These are phyloP conservation scores for Eubasilissa regina DNA, from an alignment of 1,140 invertebrate genomes.

Conservation along the genomic window DNA sequence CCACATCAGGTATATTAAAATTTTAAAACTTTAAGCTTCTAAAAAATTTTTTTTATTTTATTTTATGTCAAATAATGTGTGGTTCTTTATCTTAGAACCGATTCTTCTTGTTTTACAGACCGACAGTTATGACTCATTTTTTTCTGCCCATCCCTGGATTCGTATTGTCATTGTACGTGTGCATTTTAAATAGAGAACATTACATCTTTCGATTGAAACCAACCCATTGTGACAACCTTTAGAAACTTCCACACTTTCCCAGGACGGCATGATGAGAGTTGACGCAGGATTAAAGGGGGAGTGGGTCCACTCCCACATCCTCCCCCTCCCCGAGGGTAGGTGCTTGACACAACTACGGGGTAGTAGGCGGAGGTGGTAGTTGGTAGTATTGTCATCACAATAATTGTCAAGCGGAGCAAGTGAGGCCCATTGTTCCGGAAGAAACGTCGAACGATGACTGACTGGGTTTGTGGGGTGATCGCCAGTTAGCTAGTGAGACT, in stretches of 20 bases:
- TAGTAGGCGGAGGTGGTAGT: background rate
- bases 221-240: conserved; percentile 19
- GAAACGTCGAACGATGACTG: conserved; percentile 19
- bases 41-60: too few relatives aligned
- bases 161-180: too few relatives aligned
- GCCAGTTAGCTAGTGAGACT: conserved; percentile 10
- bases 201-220: background rate
- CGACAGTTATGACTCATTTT: background rate
- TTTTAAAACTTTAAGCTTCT: too few relatives aligned
- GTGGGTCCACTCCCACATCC: conserved; percentile 31
- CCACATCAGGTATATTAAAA: too few relatives aligned
- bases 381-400: conserved; percentile 46
- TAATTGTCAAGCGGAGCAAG: conserved; percentile 57
- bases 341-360: too few relatives aligned
- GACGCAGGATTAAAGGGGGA: conserved; percentile 57
- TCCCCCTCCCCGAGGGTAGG: too few relatives aligned
- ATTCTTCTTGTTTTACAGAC: background rate
- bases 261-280: conserved; percentile 50
- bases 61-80: too few relatives aligned
- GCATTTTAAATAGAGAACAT: background rate
- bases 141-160: background rate
- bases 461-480: background rate
- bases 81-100: background rate
- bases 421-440: conserved; percentile 52
- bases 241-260: background rate